Conservation (phyloP, 2,797 vertebrate species). For the Holocentrus rufus region DNA sequence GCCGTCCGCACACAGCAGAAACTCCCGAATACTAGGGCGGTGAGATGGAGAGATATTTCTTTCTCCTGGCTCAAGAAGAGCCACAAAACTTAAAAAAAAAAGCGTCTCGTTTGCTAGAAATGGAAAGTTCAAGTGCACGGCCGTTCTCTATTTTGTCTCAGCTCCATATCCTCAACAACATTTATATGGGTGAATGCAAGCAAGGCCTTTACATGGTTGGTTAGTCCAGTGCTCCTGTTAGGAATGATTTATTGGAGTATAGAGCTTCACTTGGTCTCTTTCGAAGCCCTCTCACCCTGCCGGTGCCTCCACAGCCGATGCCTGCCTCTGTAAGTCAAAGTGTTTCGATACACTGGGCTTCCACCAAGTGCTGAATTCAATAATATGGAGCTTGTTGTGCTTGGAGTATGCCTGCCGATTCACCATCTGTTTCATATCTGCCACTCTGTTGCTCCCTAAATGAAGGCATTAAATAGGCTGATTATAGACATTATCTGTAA, state of each 20-base stretch:
- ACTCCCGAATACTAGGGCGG: conserved; percentile 57
- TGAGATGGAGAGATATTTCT: conserved; percentile 16
- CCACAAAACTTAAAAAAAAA: conserved; percentile 14
- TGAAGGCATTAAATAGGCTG: conserved; percentile 77
- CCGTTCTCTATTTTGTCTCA: conserved; percentile 28
- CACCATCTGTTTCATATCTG: conserved; percentile 79
- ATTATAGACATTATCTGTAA: conserved; percentile 80
- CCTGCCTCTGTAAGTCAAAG: conserved; percentile 21
- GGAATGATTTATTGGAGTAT: conserved; percentile 47
- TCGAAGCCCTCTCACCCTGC: conserved; percentile 18
- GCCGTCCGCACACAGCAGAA: conserved; percentile 10
- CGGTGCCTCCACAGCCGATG: conserved; percentile 1
- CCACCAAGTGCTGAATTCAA: conserved; percentile 58
- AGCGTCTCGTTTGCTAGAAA: conserved; percentile 12
- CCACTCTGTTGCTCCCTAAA: conserved; percentile 63
- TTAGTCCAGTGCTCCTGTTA: conserved; percentile 28
- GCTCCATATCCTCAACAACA: not conserved
- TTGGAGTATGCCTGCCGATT: conserved; percentile 62
- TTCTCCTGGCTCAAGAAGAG: conserved; percentile 26
- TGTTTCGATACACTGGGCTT: conserved; percentile 46
- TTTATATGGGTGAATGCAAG: conserved; percentile 32
- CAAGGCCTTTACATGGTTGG: conserved; percentile 46
- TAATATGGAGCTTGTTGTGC: conserved; percentile 63
- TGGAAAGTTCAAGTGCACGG: conserved; percentile 36
- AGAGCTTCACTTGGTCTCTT: not conserved